phyloP scores from a whole-genome alignment of 2,113 vertebrate genomes.

The Otocyon megalotis region DNA sequence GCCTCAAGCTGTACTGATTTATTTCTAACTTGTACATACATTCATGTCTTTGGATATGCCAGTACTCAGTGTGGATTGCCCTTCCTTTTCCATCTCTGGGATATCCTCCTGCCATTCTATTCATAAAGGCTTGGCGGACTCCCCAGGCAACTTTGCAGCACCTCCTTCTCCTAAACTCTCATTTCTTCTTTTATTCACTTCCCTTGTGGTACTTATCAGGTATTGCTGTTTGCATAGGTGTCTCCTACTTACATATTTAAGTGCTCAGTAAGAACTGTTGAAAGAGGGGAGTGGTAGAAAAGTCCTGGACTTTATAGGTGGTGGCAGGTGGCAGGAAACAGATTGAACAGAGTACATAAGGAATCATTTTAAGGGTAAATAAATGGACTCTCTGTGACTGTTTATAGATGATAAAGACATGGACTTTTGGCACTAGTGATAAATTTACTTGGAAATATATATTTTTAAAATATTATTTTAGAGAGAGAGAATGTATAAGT shows the following conservation, averaged over 20 bases:
- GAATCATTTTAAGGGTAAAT: slow-evolving; percentile 31
- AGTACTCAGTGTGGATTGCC: background rate
- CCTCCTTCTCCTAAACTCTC: background rate
- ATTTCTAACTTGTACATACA: slow-evolving; percentile 19
- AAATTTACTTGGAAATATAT: slow-evolving; percentile 16
- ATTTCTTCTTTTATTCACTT: slow-evolving; percentile 26
- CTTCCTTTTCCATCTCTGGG: background rate
- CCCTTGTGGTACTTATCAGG: background rate
- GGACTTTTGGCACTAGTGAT: background rate
- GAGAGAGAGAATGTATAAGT: background rate
- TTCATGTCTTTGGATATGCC: slow-evolving; percentile 1
- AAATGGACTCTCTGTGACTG: background rate
- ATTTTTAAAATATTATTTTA: background rate
- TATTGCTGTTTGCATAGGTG: slow-evolving; percentile 15
- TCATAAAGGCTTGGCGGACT: slow-evolving; percentile 1
- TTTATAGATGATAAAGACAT: background rate
- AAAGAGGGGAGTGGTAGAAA: background rate
- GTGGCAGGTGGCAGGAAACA: background rate
- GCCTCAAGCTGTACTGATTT: slow-evolving; percentile 12
- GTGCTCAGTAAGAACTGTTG: background rate
- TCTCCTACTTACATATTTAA: background rate
- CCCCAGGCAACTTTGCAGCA: background rate
- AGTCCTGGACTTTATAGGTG: background rate
- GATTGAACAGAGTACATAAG: background rate
- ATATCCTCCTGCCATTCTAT: background rate